Evolutionary conservation across 1,140 invertebrate species (phyloP).

Genomic region (Bombus pascuorum): DNA sequence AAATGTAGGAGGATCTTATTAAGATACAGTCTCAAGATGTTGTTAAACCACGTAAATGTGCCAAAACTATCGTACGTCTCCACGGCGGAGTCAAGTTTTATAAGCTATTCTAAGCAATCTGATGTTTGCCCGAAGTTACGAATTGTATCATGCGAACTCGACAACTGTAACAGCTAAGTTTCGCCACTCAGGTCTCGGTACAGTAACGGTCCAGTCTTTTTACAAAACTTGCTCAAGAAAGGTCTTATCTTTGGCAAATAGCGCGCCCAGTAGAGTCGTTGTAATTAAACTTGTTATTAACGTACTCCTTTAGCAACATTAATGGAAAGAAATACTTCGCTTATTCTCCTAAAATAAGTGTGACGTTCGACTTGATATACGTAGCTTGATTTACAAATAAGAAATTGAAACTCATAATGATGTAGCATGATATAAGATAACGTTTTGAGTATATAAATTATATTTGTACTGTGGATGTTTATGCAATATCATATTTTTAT

Average conservation of each 20-base stretch:
- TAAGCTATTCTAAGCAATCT: constrained; percentile 37
- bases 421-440: too few relatives aligned
- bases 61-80: not conserved
- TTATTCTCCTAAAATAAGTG: too few relatives aligned
- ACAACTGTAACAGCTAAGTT: constrained; percentile 32
- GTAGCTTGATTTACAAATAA: too few relatives aligned
- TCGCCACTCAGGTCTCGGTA: not conserved
- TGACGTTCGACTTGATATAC: too few relatives aligned
- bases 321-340: not conserved
- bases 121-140: constrained; percentile 34
- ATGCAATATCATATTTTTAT: too few relatives aligned
- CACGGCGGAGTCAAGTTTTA: not conserved
- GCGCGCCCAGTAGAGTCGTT: not conserved
- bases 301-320: not conserved
- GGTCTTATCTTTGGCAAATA: constrained; percentile 18
- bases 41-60: not conserved
- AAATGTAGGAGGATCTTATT: not conserved
- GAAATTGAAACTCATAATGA: too few relatives aligned
- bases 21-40: not conserved
- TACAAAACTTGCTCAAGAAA: not conserved
- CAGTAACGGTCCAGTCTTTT: constrained; percentile 3
- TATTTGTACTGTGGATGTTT: too few relatives aligned
- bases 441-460: too few relatives aligned
- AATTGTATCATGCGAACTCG: constrained; percentile 30
- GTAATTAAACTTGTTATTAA: constrained; percentile 9